Evolutionary conservation across 2,888 invertebrate genomes (phyloP), one percentile per base, ranked within the genome.

Genomic region (Hyppa rectilinea): DNA sequence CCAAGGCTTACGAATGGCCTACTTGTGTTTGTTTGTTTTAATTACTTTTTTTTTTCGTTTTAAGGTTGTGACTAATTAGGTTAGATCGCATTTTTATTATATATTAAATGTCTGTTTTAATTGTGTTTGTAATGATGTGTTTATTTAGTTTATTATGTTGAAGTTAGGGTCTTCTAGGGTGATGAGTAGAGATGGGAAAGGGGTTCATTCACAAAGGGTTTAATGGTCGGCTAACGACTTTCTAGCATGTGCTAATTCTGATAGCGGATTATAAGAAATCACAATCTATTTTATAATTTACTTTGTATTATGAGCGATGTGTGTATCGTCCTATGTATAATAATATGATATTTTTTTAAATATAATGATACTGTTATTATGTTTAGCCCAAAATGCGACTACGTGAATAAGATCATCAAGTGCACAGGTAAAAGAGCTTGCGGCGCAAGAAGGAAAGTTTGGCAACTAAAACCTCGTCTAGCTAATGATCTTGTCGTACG

Each of bases 21-120:
- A 76, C 73, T 80, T 75, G 63, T 34, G 56, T 82, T 70, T 71
- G 76, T 79, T 78, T 82, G 71, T 81, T 82, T 81, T 78, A 73
- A 78, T 82, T 81, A 71, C 65, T 64, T 65, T 63, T 80, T 75
- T 81, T 67, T 70, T n/a, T n/a, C n/a, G 58, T 56, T 53, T 43
- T 55, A 55, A 43, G 40, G 29, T 49, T 64, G 36, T 62, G 53
- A 62, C 10, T 60, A 63, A 67, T 77, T 62, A 38, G 38, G 62
- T 69, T 45, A 31, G 45, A 50, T 61, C 50, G 56, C 20, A 34
- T 38, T 65, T 75, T 70, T 58, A 50, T 74, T 40, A 5, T n/a
- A n/a, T n/a, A n/a, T n/a, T n/a, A n/a, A n/a, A n/a, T 34, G 45
- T 26, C 6, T 49, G n/a, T 52, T 52, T 65, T 49, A 31, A 55